Conservation (phyloP, 2,888 invertebrate species). For the Cyclophora albipunctata region DNA sequence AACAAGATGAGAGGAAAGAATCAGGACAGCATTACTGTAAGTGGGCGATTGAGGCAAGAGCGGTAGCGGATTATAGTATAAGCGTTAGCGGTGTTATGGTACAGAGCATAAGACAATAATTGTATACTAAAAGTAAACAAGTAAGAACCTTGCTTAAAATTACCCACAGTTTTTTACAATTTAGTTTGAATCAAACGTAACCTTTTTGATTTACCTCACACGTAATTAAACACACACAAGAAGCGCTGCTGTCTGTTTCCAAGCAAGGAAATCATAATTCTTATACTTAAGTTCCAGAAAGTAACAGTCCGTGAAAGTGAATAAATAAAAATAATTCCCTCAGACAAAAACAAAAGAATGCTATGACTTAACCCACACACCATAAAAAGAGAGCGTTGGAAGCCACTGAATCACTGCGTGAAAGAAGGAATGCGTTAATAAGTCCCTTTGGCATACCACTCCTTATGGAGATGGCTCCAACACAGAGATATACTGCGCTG, state of each 20-base stretch:
- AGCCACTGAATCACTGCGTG: constrained; percentile 59
- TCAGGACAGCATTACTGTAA: constrained; percentile 28
- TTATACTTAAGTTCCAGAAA: neutral
- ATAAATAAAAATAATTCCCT: neutral
- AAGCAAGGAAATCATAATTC: too few species aligned
- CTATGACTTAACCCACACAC: constrained; percentile 19
- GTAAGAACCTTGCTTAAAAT: neutral
- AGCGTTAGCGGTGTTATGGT: too few species aligned
- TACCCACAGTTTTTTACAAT: neutral
- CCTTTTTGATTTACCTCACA: neutral
- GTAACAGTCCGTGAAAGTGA: neutral
- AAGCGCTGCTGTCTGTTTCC: too few species aligned
- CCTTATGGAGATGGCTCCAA: neutral
- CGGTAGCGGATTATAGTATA: constrained; percentile 7
- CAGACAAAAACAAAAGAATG: too few species aligned
- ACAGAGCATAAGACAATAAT: neutral
- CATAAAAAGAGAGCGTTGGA: constrained; percentile 47
- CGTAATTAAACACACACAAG: too few species aligned
- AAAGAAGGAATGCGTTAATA: constrained; percentile 65
- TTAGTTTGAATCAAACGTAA: neutral
- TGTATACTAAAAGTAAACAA: neutral
- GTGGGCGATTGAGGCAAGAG: constrained; percentile 12
- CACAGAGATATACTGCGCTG: too few species aligned
- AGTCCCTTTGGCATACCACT: constrained; percentile 41
- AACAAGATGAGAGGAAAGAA: constrained; percentile 42